Percentiles rank a stretch among this genome's conserved stretches.
phyloP scores from a whole-genome alignment of 2,888 invertebrate genomes.

The Invenusta paracnida region DNA sequence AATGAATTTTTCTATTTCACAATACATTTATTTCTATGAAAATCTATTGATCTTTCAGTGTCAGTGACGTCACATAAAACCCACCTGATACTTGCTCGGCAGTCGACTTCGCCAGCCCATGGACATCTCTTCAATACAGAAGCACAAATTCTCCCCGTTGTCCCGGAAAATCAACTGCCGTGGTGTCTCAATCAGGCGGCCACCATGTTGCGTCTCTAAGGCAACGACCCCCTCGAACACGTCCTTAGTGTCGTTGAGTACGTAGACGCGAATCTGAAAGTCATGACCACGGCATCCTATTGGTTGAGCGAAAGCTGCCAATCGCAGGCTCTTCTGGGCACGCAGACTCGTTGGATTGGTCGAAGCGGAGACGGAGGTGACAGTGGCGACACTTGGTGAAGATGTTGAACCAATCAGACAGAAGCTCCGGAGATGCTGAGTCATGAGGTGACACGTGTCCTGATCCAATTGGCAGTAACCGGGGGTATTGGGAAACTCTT shows the following conservation, averaged over 20 bases:
- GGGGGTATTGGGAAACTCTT: constrained; percentile 81
- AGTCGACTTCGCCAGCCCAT: constrained; percentile 73
- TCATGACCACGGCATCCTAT: constrained; percentile 60
- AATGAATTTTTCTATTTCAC: no score
- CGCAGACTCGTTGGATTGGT: constrained; percentile 65
- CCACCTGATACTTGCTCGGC: constrained; percentile 22
- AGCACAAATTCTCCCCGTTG: constrained; percentile 78
- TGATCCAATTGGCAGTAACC: constrained; percentile 88
- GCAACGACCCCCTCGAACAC: constrained; percentile 69
- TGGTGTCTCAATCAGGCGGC: constrained; percentile 80
- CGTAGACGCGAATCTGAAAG: constrained; percentile 79
- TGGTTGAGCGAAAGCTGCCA: constrained; percentile 76
- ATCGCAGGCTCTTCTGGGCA: constrained; percentile 76
- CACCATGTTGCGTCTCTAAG: constrained; percentile 69
- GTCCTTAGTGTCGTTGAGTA: constrained; percentile 84
- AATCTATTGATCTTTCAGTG: no score
- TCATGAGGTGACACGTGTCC: constrained; percentile 76
- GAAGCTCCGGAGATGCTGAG: constrained; percentile 81
- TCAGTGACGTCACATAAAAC: no score
- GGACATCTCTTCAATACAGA: constrained; percentile 79
- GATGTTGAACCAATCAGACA: constrained; percentile 68
- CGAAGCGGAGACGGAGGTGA: no score
- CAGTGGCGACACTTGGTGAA: no score
- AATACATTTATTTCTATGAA: no score
- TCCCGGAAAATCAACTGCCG: constrained; percentile 80